Percentiles rank a stretch among this genome's conserved stretches.
phyloP scores from a whole-genome alignment of 2,888 invertebrate genomes.

The Erebia aethiops region DNA sequence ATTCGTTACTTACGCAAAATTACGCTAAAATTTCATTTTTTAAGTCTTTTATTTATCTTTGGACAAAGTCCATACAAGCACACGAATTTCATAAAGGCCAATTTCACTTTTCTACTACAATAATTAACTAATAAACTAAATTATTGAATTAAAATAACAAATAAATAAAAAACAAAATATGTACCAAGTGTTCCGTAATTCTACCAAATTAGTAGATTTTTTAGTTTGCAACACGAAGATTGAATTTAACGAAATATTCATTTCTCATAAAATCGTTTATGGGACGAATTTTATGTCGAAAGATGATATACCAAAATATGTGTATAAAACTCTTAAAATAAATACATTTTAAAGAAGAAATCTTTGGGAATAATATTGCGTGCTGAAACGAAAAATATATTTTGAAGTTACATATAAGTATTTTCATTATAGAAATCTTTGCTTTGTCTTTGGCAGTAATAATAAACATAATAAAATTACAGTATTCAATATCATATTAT shows the following conservation, averaged over 20 bases:
- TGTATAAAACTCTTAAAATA: slow-evolving; percentile 7
- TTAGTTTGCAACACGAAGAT: neutral
- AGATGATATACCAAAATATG: neutral
- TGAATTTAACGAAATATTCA: neutral
- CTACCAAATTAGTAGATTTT: slow-evolving; percentile 1
- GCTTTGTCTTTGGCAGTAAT: slow-evolving; percentile 64
- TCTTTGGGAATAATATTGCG: slow-evolving; percentile 62
- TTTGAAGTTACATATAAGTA: slow-evolving; percentile 15
- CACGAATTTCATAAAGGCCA: slow-evolving; percentile 74
- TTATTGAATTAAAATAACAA: slow-evolving; percentile 37
- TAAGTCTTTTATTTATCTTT: slow-evolving; percentile 74
- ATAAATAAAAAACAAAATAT: slow-evolving; percentile 45
- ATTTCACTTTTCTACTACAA: slow-evolving; percentile 51
- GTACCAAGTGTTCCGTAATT: slow-evolving; percentile 8
- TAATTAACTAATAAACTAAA: slow-evolving; percentile 44
- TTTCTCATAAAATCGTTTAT: neutral
- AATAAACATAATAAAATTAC: slow-evolving; percentile 28
- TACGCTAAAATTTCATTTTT: slow-evolving; percentile 69
- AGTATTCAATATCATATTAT: neutral
- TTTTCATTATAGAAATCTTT: slow-evolving; percentile 46
- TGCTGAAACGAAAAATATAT: slow-evolving; percentile 38
- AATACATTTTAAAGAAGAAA: slow-evolving; percentile 36
- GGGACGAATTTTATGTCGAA: neutral
- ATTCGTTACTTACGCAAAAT: slow-evolving; percentile 29
- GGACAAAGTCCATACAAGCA: slow-evolving; percentile 78